phyloP scores from a whole-genome alignment of 37 sponge, comb jelly and placozoan species.

The Axinella damicornis region DNA sequence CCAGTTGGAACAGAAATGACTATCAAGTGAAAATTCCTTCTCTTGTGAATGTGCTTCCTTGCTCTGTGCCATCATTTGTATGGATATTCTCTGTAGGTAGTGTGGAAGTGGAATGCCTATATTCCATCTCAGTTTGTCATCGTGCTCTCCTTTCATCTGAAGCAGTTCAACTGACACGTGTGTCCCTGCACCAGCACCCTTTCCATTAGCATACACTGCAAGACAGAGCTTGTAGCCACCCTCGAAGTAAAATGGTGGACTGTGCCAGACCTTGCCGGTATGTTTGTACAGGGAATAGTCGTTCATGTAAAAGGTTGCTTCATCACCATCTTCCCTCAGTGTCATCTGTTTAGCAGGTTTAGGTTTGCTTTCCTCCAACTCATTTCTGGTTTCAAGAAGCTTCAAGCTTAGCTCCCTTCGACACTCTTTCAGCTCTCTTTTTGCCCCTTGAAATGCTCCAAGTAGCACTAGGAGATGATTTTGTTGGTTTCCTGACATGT shows the following conservation, averaged over 20 bases:
- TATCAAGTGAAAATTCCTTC: no score
- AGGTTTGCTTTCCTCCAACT: no score
- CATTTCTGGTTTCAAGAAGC: no score
- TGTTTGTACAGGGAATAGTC: background rate
- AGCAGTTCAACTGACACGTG: slow-evolving; percentile 17
- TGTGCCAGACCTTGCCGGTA: slow-evolving; percentile 1
- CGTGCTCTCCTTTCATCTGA: no score
- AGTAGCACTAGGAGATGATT: background rate
- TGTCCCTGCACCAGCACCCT: slow-evolving; percentile 10
- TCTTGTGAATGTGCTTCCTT: no score
- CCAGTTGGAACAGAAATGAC: no score
- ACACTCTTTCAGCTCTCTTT: background rate
- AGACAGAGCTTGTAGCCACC: slow-evolving; percentile 24
- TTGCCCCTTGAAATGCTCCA: background rate
- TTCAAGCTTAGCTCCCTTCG: background rate
- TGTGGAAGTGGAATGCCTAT: no score
- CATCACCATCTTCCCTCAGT: no score
- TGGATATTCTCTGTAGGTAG: no score
- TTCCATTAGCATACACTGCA: slow-evolving; percentile 2
- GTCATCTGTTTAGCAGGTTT: no score
- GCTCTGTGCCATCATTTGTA: no score
- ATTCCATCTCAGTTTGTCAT: no score
- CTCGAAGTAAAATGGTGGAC: background rate
- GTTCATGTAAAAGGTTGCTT: background rate
- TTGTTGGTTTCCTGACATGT: background rate